phyloP scores from a whole-genome alignment of 2,797 vertebrate genomes.

The Pipistrellus kuhlii region DNA sequence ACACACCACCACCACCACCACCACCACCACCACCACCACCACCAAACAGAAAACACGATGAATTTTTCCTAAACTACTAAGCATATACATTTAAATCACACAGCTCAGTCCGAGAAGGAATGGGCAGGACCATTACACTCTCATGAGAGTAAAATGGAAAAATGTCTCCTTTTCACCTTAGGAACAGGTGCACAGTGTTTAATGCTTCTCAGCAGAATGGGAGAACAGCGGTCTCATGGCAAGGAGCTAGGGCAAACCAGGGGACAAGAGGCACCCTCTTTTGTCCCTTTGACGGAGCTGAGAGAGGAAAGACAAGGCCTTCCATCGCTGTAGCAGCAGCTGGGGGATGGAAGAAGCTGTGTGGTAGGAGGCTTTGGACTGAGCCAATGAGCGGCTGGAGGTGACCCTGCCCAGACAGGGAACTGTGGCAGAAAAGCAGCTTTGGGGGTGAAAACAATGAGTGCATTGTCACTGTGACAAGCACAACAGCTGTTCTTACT shows the following conservation, averaged over 20 bases:
- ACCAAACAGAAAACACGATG: background rate
- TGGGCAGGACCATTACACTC: background rate
- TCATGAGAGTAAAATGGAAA: background rate
- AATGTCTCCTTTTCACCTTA: background rate
- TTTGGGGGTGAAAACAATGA: background rate
- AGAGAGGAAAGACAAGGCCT: background rate
- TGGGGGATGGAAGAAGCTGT: background rate
- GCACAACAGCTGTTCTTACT: background rate
- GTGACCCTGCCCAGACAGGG: background rate
- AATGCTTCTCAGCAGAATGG: background rate
- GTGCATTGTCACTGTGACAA: background rate
- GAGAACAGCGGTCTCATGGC: background rate
- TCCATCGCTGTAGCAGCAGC: rapidly evolving
- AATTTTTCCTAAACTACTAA: background rate
- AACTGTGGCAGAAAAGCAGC: background rate
- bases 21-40: background rate
- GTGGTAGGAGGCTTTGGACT: background rate
- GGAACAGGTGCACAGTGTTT: background rate
- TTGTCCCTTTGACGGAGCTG: background rate
- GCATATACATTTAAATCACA: background rate
- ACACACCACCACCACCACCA: background rate
- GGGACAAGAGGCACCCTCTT: background rate
- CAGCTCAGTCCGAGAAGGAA: background rate
- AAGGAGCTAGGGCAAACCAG: background rate
- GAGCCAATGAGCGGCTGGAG: background rate